Evolutionary conservation across 1,140 invertebrate genomes (phyloP), one percentile per base, ranked within the genome.

Genomic region (Caenorhabditis remanei): DNA sequence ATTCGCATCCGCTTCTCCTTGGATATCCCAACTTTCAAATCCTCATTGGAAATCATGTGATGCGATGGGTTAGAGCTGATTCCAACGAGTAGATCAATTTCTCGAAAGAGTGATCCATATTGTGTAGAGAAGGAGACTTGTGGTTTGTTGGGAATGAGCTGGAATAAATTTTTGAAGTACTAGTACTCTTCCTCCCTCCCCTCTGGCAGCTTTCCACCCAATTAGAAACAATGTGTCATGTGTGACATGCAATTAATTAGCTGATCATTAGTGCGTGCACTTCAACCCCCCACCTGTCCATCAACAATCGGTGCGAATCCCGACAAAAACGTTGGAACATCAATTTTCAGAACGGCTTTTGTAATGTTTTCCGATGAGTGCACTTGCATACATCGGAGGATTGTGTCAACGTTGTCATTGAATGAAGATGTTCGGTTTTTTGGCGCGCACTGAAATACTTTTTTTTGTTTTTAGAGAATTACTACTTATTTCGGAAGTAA

Each of bases 1-100:
- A 92, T 90, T 85, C 90, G 91, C 86, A 97, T 95, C 86, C 96
- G 94, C 90, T 96, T 95, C 63, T 96, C 95, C 91, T 97, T 96
- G 91, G 88, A 84, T 21, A 99, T 97, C 32, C 98, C 98, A 90
- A 96, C 96, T 90, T 96, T 95, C 19, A 97, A 95, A 91, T 99
- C 97, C 82, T 96, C 95, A 0, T 96, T 96, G 88, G 96, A 96
- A 90, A 99, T 95, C 50, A 96, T 94, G 90, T 96, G 95, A 91
- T 96, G 96, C 87, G 96, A 96, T 93, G 98, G 97, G 88, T 96
- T 95, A 92, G 96, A 95, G 6, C 96, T 96, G 16, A 98, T 96
- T 4, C 98, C 97, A 84, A 98, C 94, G 94, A 99, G 95, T n/a
- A 99, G 93, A 93, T 98, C 96, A 93, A 93, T 93, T 16, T 92